Conservation (phyloP, 2,797 vertebrate species). For the Myotis myotis region DNA sequence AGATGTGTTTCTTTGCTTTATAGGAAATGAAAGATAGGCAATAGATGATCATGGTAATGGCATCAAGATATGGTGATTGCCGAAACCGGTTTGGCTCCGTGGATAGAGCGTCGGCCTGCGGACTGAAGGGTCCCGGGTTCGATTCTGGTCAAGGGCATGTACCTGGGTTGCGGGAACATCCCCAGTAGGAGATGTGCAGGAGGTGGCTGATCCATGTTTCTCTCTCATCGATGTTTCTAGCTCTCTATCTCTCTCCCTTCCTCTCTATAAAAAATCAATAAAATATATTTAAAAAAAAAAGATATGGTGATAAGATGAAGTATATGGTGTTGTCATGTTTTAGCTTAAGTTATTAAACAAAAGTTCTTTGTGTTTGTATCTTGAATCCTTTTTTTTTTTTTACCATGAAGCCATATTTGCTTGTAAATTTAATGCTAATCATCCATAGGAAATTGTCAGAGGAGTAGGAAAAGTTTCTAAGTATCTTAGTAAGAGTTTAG, state of each 20-base stretch:
- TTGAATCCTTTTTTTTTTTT: slow-evolving; percentile 36
- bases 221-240: too few species aligned
- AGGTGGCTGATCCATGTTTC: too few species aligned
- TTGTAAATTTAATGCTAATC: slow-evolving; percentile 38
- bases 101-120: too few species aligned
- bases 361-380: slow-evolving; percentile 11
- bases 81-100: too few species aligned
- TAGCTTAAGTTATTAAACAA: slow-evolving; percentile 31
- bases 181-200: too few species aligned
- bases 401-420: background rate
- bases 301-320: background rate
- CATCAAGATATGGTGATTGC: background rate
- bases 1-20: slow-evolving; percentile 38
- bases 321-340: background rate
- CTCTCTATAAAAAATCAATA: too few species aligned
- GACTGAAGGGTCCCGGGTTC: too few species aligned
- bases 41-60: background rate
- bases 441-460: background rate
- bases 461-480: background rate
- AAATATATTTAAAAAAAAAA: too few species aligned
- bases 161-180: too few species aligned
- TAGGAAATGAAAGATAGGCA: background rate
- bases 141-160: too few species aligned
- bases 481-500: background rate
- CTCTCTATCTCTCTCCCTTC: too few species aligned